Base-by-base conservation (phyloP, 2,888 invertebrate species). In the Odontocerum albicorne region DNA sequence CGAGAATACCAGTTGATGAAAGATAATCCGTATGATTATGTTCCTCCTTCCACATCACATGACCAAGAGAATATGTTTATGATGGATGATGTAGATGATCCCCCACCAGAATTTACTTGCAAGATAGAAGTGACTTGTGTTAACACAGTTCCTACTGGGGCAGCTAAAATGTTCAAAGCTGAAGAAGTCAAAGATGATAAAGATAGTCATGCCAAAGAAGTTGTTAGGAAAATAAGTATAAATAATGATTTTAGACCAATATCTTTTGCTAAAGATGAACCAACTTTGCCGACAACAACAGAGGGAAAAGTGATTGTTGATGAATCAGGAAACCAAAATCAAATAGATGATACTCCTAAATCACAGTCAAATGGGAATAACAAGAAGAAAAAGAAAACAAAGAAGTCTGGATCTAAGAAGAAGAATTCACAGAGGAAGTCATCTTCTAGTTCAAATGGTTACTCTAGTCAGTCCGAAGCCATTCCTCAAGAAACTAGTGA, bases 321-420 rank as follows among this genome's bases (percentile, higher is more conserved):
- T 55, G 59, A 61, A 42, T 19, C 16, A 4, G 35, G 4, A 16
- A 42, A n/a, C 33, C 49, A 55, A 15, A 42, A 16, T 22, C 43
- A 44, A 22, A 21, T 40, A 2, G 70, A 69, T 31, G 70, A 70
- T 4, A 66, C 68, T 13, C 55, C 39, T 31, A 61, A 61, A 19
- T 35, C 32, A 4, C 55, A 52, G n/a, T 53, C 68, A 40, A 81
- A 80, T 59, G 81, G 76, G 38, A 82, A 79, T 55, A 77, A 76
- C 15, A 82, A 82, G 65, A 91, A 90, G 67, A 87, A 90, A 70
- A 89, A 88, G 69, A 84, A 90, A 50, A 86, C 89, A 63, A 86
- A 88, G 75, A 90, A 86, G 78, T 84, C 85, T 27, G 80, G 86
- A 63, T 85, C 88, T 71, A 90, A 89, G 72, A 88, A 88, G 74